phyloP scores from a whole-genome alignment of 1,140 invertebrate genomes.

The Neodiprion virginianus region DNA sequence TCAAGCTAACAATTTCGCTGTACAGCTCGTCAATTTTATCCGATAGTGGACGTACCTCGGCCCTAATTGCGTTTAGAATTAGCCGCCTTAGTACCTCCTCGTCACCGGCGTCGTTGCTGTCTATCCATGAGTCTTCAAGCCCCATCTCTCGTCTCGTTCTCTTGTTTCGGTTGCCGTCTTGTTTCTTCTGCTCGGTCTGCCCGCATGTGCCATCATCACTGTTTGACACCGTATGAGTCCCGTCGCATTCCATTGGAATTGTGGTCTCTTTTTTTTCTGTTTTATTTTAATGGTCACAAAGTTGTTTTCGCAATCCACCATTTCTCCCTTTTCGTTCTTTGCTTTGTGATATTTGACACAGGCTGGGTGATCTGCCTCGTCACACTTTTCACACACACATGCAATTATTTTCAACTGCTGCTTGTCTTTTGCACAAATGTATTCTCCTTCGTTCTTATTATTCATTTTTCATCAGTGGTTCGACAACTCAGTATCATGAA shows the following conservation, averaged over 20 bases:
- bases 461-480: not conserved
- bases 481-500: not conserved
- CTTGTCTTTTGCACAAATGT: conserved; percentile 2
- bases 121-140: not conserved
- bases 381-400: not conserved
- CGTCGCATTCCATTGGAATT: not conserved
- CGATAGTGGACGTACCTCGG: not conserved
- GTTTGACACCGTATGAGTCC: not conserved
- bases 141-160: not conserved
- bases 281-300: not conserved
- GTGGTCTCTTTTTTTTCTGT: not conserved
- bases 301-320: not conserved
- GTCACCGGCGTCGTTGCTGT: not conserved
- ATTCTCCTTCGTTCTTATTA: not conserved
- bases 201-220: not conserved
- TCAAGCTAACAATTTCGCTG: not conserved
- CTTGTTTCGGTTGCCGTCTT: not conserved
- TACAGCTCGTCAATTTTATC: not conserved
- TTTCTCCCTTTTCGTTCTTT: not conserved
- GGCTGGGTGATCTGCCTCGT: not conserved
- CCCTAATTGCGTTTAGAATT: not conserved
- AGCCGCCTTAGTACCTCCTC: conserved; percentile 3
- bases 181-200: not conserved
- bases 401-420: not conserved
- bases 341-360: not conserved